Base-by-base conservation (phyloP, 2,797 vertebrate species). In the Euphonia xanthogaster region DNA sequence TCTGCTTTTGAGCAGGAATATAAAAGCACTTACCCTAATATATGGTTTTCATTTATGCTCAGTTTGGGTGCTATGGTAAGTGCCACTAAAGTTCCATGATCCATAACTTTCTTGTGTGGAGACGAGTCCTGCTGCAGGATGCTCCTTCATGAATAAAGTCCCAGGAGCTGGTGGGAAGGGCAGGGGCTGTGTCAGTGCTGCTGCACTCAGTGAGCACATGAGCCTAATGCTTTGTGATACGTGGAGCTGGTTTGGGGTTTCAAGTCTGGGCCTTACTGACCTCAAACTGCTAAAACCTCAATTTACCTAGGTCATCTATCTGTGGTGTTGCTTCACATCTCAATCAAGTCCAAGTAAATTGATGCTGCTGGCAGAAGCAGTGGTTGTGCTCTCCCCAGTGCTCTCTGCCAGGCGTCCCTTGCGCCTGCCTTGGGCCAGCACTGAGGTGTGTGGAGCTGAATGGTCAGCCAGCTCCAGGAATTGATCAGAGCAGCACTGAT, bases 221-320 rank as follows among this genome's bases (percentile, higher is more conserved):
- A 96, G 62, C 85, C 75, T 96, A 93, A 97, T 93, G 73, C 87
- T 94, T 94, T 80, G 68, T 94, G 95, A 95, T 83, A 20, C 10
- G 1, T 57, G 39, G 18, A 75, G 82, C 89, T 66, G 73, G 21
- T 88, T 94, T 91, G 51, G 42, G 54, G 58, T 86, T 95, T 96
- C 86, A 47, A 90, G 75, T 10, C 65, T 65, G 65, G 53, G 20
- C 45, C 65, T 88, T 94, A 35, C 2, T 94, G 93, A 93, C 95
- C 93, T 91, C 68, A 83, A 91, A 40, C 85, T 84, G 88, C 87
- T 95, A 94, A 94, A 91, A 42, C 75, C 61, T 90, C 79, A 62
- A 54, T 94, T 94, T 70, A 75, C 72, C 79, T 44, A 40, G 87
- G 91, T 83, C 91, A 51, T 58, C 50, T 62, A 44, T 62, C 82